Base-by-base conservation (phyloP, 2,888 invertebrate species). In the Limnephilus auricula region DNA sequence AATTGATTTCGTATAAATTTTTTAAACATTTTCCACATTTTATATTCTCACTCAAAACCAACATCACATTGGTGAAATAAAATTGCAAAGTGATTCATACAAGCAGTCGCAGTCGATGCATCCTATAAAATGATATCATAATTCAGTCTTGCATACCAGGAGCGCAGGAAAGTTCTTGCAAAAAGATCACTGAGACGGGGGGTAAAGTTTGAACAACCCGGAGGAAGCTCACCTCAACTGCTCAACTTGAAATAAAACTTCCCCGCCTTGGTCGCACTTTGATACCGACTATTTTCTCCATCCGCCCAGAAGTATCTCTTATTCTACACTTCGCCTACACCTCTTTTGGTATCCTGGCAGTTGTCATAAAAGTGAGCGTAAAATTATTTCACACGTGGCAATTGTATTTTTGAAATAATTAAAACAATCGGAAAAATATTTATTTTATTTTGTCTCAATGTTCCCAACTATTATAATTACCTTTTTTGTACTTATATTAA, bases 331-430 rank as follows among this genome's bases (percentile, higher is more conserved):
- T 18, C 45, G 13, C 89, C 34, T 30, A 79, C 89, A 79, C 89
- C 89, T 89, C 65, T 65, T 65, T 9, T n/a, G 9, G 25, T 25
- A 25, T 79, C 79, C 13, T 30, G 40, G 31, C 86, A 34, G 79
- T 50, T 79, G 79, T 90, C 90, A 86, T 90, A 87, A 90, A 90
- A 90, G 84, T 84, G 90, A 80, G 37, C 45, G 79, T 80, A 90
- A 87, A 87, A 90, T 90, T 86, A 87, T 90, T 90, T 90, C 80
- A 79, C 86, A 80, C 80, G 32, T 3, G 90, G 30, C 79, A n/a
- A n/a, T n/a, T n/a, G n/a, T n/a, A n/a, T n/a, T n/a, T 78, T 50
- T 88, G 88, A 88, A n/a, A 88, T 88, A 78, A 31, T 30, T 15
- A 78, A 78, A 50, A 25, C 2, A 18, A 13, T 5, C 3, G 6